phyloP scores from a whole-genome alignment of 2,113 vertebrate species.

The Callorhinus ursinus region DNA sequence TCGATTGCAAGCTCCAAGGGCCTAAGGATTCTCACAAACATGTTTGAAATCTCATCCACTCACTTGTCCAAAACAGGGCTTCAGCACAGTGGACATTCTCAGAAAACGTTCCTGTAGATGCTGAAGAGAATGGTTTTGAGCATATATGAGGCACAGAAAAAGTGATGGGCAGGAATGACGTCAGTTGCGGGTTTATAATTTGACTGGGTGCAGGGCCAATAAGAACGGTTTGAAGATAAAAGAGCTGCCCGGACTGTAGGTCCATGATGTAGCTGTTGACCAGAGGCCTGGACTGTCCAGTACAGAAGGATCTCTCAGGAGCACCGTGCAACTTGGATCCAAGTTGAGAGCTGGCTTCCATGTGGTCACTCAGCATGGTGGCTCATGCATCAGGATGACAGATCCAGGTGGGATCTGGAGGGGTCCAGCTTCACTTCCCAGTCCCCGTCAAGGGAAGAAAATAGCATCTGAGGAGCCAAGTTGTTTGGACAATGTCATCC shows the following conservation, averaged over 20 bases:
- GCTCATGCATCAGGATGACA: fast-evolving
- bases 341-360: neutral
- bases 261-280: fast-evolving
- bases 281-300: neutral
- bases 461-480: neutral
- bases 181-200: too few relatives aligned
- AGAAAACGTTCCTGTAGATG: too few relatives aligned
- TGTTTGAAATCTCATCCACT: neutral
- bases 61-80: neutral
- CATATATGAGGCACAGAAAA: neutral
- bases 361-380: neutral
- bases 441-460: neutral
- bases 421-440: neutral
- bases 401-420: neutral
- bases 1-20: neutral
- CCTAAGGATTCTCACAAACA: neutral
- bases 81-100: neutral
- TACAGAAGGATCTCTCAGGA: neutral
- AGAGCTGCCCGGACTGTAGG: neutral
- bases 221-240: neutral
- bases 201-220: neutral
- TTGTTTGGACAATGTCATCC: neutral
- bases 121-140: neutral
- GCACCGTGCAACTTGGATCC: fast-evolving
- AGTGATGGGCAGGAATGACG: too few relatives aligned